phyloP scores from a whole-genome alignment of 2,888 invertebrate species.

The Lycia hirtaria region DNA sequence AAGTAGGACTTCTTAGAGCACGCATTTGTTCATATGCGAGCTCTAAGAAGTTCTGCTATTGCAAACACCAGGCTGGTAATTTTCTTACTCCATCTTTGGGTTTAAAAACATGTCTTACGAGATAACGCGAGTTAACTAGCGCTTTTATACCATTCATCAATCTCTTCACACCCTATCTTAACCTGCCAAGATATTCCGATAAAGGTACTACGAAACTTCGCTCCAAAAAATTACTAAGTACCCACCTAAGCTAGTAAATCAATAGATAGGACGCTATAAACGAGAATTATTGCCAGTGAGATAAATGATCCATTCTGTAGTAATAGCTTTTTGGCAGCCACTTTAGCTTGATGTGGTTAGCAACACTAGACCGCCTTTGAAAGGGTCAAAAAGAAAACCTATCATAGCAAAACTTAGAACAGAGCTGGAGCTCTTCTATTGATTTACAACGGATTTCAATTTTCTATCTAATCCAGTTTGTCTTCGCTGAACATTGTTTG shows the following conservation, averaged over 20 bases:
- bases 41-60: too few species aligned
- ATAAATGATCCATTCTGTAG: slow-evolving; percentile 48
- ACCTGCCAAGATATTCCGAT: slow-evolving; percentile 37
- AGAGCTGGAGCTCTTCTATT: too few species aligned
- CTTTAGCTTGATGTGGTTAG: slow-evolving; percentile 30
- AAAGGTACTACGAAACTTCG: slow-evolving; percentile 44
- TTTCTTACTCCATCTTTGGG: background rate
- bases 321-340: slow-evolving; percentile 32
- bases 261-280: slow-evolving; percentile 54
- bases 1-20: too few species aligned
- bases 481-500: too few species aligned
- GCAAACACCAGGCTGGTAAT: slow-evolving; percentile 3
- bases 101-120: slow-evolving; percentile 12
- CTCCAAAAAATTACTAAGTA: slow-evolving; percentile 52
- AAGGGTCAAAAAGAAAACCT: slow-evolving; percentile 6
- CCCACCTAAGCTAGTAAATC: slow-evolving; percentile 46
- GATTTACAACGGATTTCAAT: too few species aligned
- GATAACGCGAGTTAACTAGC: slow-evolving; percentile 25
- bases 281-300: slow-evolving; percentile 49
- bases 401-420: slow-evolving; percentile 12
- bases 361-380: slow-evolving; percentile 20
- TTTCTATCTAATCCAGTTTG: too few species aligned
- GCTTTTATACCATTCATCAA: slow-evolving; percentile 34
- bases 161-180: slow-evolving; percentile 37
- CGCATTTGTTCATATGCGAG: too few species aligned